These are phyloP conservation scores for Priapulus caudatus DNA, from an alignment of 2,888 invertebrate species.

Conservation along the genomic window DNA sequence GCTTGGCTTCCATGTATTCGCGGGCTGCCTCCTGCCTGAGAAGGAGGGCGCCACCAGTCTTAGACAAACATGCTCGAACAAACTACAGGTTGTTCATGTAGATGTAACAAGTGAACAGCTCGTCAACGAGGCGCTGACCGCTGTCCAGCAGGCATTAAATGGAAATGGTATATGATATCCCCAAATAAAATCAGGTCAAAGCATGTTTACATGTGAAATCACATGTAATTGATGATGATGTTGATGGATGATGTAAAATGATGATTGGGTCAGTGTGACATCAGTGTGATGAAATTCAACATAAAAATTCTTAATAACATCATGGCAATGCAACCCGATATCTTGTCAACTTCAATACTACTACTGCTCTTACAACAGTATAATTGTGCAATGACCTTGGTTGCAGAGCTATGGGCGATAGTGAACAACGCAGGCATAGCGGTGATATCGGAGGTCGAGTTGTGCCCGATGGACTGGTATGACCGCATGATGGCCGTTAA, in stretches of 20 bases:
- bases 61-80: background rate
- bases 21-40: background rate
- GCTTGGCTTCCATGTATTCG: background rate
- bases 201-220: too few relatives aligned
- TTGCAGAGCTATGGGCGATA: background rate
- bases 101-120: background rate
- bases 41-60: background rate
- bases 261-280: too few relatives aligned
- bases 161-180: background rate
- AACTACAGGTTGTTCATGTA: background rate
- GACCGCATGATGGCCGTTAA: slow-evolving; percentile 36
- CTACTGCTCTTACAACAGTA: too few relatives aligned
- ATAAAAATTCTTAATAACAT: too few relatives aligned
- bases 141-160: background rate
- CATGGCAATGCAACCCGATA: too few relatives aligned
- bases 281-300: too few relatives aligned
- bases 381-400: too few relatives aligned
- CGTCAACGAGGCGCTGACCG: background rate
- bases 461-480: too few relatives aligned
- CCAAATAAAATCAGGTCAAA: too few relatives aligned
- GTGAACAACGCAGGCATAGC: background rate
- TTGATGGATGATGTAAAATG: too few relatives aligned
- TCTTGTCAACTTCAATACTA: too few relatives aligned
- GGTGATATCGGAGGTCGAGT: background rate
- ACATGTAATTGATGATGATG: too few relatives aligned